These are phyloP conservation scores for Synchiropus splendidus DNA, from an alignment of 2,113 vertebrate genomes.

Conservation along the genomic window DNA sequence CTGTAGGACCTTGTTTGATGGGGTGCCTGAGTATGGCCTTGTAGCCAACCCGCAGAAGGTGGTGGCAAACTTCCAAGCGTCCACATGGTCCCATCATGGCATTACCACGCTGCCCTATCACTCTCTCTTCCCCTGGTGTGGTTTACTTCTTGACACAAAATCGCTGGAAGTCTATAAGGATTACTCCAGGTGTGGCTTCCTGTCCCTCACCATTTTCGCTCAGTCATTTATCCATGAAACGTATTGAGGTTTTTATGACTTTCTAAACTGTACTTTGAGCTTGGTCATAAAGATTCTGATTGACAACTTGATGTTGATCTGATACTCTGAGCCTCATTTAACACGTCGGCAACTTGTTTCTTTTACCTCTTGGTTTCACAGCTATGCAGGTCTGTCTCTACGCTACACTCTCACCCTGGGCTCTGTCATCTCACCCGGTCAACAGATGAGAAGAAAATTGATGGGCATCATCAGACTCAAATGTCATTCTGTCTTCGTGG, in stretches of 20 bases:
- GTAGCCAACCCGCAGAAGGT: conserved; percentile 78
- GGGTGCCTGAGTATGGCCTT: conserved; percentile 84
- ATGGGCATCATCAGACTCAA: conserved; percentile 73
- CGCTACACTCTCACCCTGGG: conserved; percentile 77
- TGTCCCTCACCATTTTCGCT: neutral
- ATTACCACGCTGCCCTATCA: conserved; percentile 61
- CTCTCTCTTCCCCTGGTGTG: conserved; percentile 85
- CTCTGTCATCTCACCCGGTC: conserved; percentile 60
- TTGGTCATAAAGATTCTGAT: conserved; percentile 6
- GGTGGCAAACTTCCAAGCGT: conserved; percentile 76
- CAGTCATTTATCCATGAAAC: neutral
- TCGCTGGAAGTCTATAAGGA: conserved; percentile 77
- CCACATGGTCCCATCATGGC: conserved; percentile 7
- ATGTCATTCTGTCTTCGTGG: conserved; percentile 75
- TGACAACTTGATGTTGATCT: neutral
- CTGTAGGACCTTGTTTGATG: conserved; percentile 70
- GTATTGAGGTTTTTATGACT: conserved; percentile 19
- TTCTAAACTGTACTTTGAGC: conserved; percentile 32
- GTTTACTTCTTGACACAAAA: conserved; percentile 75
- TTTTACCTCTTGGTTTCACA: conserved; percentile 26
- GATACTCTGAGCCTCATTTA: no score
- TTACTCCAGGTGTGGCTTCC: conserved; percentile 74
- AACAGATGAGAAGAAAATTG: conserved; percentile 76
- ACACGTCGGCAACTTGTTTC: neutral
- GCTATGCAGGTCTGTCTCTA: conserved; percentile 77